Conservation (phyloP, 2,113 vertebrate genomes). For the Uropsilus gracilis region DNA sequence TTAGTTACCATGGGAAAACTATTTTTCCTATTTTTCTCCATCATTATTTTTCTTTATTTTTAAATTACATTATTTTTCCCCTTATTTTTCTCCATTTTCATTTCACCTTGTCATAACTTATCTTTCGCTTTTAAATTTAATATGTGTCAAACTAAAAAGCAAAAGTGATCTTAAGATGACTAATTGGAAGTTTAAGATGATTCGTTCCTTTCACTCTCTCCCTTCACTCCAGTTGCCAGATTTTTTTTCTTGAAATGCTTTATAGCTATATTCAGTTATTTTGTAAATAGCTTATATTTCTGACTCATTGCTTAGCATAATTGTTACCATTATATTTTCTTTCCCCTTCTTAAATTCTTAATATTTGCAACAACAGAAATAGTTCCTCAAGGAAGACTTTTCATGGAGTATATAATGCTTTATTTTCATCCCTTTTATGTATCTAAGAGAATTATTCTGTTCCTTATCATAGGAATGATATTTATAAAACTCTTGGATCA, state of each 20-base stretch:
- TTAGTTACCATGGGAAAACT: not conserved
- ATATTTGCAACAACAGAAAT: conserved; percentile 16
- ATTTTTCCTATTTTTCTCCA: too few relatives aligned
- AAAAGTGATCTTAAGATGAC: not conserved
- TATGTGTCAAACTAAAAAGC: conserved; percentile 11
- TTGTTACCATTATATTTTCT: not conserved
- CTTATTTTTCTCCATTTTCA: conserved; percentile 17
- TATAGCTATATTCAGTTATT: not conserved
- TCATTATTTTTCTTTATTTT: too few relatives aligned
- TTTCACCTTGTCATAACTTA: not conserved
- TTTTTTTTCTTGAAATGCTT: not conserved
- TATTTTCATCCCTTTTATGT: not conserved
- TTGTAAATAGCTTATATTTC: not conserved
- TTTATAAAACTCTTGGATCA: conserved; percentile 52
- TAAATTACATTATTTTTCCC: too few relatives aligned
- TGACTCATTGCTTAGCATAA: not conserved
- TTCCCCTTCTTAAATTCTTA: conserved; percentile 16
- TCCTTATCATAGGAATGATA: conserved; percentile 21
- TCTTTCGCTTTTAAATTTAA: conserved; percentile 16
- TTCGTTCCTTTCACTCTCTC: not conserved
- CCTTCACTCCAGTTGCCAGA: not conserved
- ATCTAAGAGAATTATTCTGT: conserved; percentile 24
- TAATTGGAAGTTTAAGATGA: not conserved
- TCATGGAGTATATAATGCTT: too few relatives aligned
- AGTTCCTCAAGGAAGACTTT: not conserved